Conservation (phyloP, 2,888 invertebrate species). For the Aplocera efformata region DNA sequence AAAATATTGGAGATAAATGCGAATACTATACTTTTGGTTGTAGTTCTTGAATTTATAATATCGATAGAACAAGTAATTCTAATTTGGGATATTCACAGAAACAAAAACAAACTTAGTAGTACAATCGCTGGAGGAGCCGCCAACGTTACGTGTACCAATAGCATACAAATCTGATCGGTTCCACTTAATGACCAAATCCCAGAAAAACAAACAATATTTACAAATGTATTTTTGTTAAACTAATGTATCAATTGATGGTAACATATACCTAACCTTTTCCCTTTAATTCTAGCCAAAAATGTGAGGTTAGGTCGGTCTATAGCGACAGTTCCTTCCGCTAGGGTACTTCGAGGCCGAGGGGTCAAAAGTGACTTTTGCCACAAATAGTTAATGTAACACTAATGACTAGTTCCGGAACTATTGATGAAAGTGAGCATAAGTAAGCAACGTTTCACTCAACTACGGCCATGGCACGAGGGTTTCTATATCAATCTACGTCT, state of each 20-base stretch:
- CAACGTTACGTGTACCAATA: conserved; percentile 9
- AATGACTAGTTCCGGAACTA: no score
- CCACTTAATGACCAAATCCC: conserved; percentile 27
- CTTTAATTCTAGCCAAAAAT: conserved; percentile 15
- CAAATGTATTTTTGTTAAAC: conserved; percentile 26
- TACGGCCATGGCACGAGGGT: no score
- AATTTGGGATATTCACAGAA: conserved; percentile 5
- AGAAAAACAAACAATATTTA: conserved; percentile 24
- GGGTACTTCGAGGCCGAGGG: no score
- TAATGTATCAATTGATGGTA: conserved; percentile 29
- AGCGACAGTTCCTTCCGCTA: background rate
- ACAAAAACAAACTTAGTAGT: conserved; percentile 18
- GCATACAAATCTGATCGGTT: conserved; percentile 25
- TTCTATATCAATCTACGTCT: no score
- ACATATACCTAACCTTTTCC: conserved; percentile 22
- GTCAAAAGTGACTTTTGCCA: no score
- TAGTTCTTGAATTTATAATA: no score
- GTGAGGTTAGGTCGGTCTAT: conserved; percentile 18
- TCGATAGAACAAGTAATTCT: no score
- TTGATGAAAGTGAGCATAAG: no score
- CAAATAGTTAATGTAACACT: no score
- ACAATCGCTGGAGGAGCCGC: conserved; percentile 21
- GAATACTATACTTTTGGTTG: no score
- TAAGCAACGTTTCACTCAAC: no score
- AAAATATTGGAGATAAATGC: no score